phyloP scores from a whole-genome alignment of 2,113 vertebrate species.

The Neolamprologus hecqui region DNA sequence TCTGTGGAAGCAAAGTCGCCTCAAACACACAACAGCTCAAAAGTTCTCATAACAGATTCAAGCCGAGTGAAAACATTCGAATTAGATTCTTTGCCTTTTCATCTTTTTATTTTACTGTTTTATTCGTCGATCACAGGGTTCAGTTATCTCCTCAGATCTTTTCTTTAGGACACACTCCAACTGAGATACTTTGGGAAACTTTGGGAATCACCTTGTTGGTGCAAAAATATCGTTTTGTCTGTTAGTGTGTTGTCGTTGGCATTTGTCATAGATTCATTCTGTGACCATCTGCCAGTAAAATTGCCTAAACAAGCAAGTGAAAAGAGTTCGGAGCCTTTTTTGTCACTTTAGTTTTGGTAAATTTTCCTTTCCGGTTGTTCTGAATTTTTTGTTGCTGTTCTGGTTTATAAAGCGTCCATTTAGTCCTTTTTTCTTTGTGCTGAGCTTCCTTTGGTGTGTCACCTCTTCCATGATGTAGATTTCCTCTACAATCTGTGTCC shows the following conservation, averaged over 20 bases:
- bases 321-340: not conserved
- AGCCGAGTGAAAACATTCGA: not conserved
- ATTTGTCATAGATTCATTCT: not conserved
- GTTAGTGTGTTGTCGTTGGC: fast-evolving
- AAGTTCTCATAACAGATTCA: not conserved
- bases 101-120: not conserved
- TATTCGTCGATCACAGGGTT: not conserved
- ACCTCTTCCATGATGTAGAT: not conserved
- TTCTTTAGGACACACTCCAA: not conserved
- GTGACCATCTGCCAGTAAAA: not conserved
- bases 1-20: not conserved
- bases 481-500: not conserved
- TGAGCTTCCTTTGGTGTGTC: not conserved
- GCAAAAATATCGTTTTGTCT: not conserved
- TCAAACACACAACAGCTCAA: not conserved
- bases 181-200: not conserved
- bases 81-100: not conserved
- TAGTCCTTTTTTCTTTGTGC: not conserved
- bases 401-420: not conserved
- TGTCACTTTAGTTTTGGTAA: not conserved
- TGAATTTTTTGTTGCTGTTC: not conserved
- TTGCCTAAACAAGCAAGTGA: not conserved
- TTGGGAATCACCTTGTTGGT: not conserved
- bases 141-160: not conserved
- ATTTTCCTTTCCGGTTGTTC: not conserved